phyloP scores from a whole-genome alignment of 2,113 vertebrate species.

The Lycocorax pyrrhopterus region DNA sequence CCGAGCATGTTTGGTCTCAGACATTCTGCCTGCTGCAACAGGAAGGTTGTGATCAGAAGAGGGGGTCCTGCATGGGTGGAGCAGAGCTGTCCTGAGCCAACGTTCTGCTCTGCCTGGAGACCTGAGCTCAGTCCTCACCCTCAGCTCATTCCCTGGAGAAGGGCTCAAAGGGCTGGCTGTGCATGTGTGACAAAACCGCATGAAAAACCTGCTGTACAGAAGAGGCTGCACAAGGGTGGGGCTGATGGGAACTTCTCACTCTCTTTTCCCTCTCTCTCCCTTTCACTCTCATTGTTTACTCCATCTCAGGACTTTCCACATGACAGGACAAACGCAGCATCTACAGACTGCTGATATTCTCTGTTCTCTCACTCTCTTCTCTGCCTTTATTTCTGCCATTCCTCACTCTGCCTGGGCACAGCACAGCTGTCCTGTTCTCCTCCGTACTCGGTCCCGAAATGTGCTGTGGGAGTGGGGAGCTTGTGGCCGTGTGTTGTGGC shows the following conservation, averaged over 20 bases:
- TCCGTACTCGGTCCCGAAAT: not conserved
- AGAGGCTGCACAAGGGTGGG: not conserved
- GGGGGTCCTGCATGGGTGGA: not conserved
- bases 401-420: not conserved
- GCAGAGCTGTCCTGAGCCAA: fast-evolving
- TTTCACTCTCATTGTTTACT: too few relatives aligned
- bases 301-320: too few relatives aligned
- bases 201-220: fast-evolving
- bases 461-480: not conserved
- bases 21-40: too few relatives aligned
- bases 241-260: too few relatives aligned
- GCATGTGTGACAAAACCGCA: not conserved
- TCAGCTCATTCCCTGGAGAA: not conserved
- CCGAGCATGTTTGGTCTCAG: too few relatives aligned
- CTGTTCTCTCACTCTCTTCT: not conserved
- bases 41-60: not conserved
- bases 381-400: not conserved
- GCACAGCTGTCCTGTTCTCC: not conserved
- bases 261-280: not conserved
- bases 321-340: too few relatives aligned
- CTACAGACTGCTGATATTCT: not conserved
- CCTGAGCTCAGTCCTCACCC: not conserved
- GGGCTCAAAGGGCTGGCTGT: not conserved
- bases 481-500: not conserved
- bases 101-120: not conserved